Percentiles rank a stretch among this genome's conserved stretches.
phyloP scores from a whole-genome alignment of 2,888 invertebrate species.

The Papilio gigon region DNA sequence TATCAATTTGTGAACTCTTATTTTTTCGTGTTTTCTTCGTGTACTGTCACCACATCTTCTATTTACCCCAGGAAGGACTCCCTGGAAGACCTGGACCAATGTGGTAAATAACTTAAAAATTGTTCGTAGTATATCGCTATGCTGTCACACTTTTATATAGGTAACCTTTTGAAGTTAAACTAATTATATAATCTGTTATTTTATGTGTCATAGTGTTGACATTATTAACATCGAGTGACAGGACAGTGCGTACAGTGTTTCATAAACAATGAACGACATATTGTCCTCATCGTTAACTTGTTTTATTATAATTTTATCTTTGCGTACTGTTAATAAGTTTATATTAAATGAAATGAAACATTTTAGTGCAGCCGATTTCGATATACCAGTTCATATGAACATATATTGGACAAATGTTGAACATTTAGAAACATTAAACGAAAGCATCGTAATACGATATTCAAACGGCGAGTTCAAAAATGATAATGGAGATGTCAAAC shows the following conservation, averaged over 20 bases:
- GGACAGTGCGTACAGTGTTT: not conserved
- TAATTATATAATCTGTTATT: too few species aligned
- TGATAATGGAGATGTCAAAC: slow-evolving; percentile 17
- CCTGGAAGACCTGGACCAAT: too few species aligned
- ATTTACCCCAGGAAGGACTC: too few species aligned
- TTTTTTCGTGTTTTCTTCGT: too few species aligned
- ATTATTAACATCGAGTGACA: not conserved
- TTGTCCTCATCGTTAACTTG: not conserved
- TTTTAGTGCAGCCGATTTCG: not conserved
- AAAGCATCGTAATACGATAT: not conserved
- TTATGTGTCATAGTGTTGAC: too few species aligned
- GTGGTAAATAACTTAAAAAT: too few species aligned
- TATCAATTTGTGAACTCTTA: too few species aligned
- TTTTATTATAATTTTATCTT: slow-evolving; percentile 1
- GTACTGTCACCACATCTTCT: too few species aligned
- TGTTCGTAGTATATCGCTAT: too few species aligned
- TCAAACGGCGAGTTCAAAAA: slow-evolving; percentile 10
- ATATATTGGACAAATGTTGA: not conserved
- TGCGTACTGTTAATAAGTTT: not conserved
- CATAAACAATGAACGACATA: not conserved
- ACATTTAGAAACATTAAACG: not conserved
- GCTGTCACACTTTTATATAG: too few species aligned
- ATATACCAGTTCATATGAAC: not conserved
- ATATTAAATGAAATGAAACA: not conserved
- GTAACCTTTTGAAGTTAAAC: too few species aligned